These are phyloP conservation scores for Chrysomela aeneicollis DNA, from an alignment of 2,888 invertebrate genomes.

Conservation along the genomic window DNA sequence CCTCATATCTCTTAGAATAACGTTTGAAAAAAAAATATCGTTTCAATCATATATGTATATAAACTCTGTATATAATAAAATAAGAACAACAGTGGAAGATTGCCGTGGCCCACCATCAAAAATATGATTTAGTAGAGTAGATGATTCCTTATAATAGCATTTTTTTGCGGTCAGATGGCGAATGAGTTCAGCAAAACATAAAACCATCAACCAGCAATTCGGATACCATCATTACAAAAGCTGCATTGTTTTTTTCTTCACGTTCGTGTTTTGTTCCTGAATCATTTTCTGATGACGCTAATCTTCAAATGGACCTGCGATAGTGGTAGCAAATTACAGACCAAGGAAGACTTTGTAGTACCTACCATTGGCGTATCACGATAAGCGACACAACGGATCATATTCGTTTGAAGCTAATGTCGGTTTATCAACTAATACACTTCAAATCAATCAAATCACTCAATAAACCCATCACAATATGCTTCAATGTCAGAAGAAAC, in stretches of 20 bases:
- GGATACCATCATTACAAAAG: conserved; percentile 26
- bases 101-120: too few species aligned
- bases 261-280: conserved; percentile 15
- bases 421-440: too few species aligned
- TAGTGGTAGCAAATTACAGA: conserved; percentile 29
- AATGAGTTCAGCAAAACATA: not conserved
- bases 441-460: too few species aligned
- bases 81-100: too few species aligned
- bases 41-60: too few species aligned
- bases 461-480: too few species aligned
- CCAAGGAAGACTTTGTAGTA: not conserved
- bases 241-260: conserved; percentile 22
- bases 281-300: conserved; percentile 21
- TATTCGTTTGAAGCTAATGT: too few species aligned
- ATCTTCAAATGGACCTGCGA: conserved; percentile 25
- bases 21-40: too few species aligned
- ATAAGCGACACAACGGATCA: not conserved
- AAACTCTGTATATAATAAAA: too few species aligned
- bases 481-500: too few species aligned
- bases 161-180: conserved; percentile 9
- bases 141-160: conserved; percentile 9
- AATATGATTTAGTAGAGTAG: too few species aligned
- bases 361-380: conserved; percentile 19
- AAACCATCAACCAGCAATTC: conserved; percentile 3
- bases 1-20: too few species aligned